Percentiles rank a stretch among this genome's conserved stretches.
phyloP scores from a whole-genome alignment of 2,888 invertebrate species.

The Andrena trimmerana region DNA sequence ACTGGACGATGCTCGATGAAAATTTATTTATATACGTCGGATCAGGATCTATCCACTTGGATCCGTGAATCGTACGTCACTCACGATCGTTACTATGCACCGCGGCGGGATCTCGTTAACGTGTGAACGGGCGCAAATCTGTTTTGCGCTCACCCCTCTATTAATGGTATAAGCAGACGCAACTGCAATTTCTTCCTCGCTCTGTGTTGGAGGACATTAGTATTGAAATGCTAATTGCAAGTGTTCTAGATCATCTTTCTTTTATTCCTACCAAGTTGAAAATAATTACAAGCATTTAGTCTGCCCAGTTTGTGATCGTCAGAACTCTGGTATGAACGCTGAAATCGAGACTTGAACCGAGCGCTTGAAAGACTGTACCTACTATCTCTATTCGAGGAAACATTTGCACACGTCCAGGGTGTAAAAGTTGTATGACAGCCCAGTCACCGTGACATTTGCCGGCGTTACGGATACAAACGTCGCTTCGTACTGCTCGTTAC shows the following conservation, averaged over 20 bases:
- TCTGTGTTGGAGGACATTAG: background rate
- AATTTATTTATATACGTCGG: constrained; percentile 41
- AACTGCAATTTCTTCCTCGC: background rate
- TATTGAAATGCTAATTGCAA: background rate
- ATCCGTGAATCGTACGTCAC: constrained; percentile 30
- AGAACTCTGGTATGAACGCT: background rate
- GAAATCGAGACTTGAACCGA: background rate
- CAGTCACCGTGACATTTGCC: constrained; percentile 17
- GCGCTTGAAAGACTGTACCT: background rate
- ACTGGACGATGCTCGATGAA: constrained; percentile 20
- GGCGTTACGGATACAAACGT: constrained; percentile 2
- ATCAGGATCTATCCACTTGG: constrained; percentile 21
- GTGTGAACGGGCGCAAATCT: constrained; percentile 3
- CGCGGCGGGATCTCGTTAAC: constrained; percentile 16
- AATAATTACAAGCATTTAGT: background rate
- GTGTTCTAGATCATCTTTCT: background rate
- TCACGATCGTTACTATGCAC: background rate
- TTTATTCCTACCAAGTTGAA: too few species aligned
- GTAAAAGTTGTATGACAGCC: constrained; percentile 14
- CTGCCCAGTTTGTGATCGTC: constrained; percentile 3
- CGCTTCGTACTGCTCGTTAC: constrained; percentile 15
- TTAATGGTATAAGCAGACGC: background rate
- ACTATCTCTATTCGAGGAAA: constrained; percentile 7
- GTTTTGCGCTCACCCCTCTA: constrained; percentile 7
- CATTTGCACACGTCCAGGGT: background rate